These are phyloP conservation scores for Spicauda simplicius DNA, from an alignment of 2,888 invertebrate genomes.

Conservation along the genomic window DNA sequence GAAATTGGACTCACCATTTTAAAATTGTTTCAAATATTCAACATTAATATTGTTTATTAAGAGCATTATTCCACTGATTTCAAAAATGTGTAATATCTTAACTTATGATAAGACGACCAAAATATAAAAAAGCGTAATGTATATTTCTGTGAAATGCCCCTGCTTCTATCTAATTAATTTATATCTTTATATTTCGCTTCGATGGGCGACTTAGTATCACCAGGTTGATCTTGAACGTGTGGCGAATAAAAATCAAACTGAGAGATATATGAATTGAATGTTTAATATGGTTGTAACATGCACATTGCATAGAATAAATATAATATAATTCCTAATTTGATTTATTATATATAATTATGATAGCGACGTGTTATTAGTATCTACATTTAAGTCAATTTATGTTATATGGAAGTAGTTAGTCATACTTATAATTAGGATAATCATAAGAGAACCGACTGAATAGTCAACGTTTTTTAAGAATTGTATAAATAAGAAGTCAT, in stretches of 20 bases:
- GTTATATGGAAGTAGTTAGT: constrained; percentile 45
- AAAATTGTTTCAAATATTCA: neutral
- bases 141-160: neutral
- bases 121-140: neutral
- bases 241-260: neutral
- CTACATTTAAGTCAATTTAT: constrained; percentile 40
- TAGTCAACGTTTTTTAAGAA: constrained; percentile 81
- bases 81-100: no score
- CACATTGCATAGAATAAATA: constrained; percentile 24
- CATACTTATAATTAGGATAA: constrained; percentile 25
- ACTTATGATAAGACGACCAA: neutral
- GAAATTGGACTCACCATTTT: neutral
- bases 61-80: no score
- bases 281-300: constrained; percentile 40
- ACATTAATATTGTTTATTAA: no score
- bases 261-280: constrained; percentile 7
- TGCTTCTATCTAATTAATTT: neutral
- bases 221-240: neutral
- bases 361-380: constrained; percentile 22
- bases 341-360: constrained; percentile 11
- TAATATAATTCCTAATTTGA: constrained; percentile 14
- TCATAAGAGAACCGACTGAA: constrained; percentile 81
- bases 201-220: constrained; percentile 6
- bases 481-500: constrained; percentile 63
- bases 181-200: neutral